Base-by-base conservation (phyloP, 2,888 invertebrate genomes). In the Automeris io region DNA sequence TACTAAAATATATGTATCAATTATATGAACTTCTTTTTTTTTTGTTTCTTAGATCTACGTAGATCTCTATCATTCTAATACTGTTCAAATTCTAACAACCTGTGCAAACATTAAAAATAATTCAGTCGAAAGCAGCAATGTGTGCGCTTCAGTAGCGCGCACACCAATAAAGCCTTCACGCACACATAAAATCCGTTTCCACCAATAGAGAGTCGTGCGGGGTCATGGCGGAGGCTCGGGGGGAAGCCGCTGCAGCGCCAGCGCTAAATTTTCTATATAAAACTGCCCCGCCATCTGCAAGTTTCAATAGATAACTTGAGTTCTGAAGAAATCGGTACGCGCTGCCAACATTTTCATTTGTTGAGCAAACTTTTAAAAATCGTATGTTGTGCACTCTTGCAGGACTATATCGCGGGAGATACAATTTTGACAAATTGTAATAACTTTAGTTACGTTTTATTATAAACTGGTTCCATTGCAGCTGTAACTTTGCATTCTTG, bases 221-320 rank as follows among this genome's bases (percentile, higher is more conserved):
- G 47, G 61, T 33, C 39, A 56, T 23, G 38, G 48, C 39, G 38
- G 52, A 47, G 47, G 63, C 35, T 51, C 40, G 57, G 51, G 58
- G 57, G 56, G 49, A 42, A 51, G 57, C 46, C 51, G 57, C 43
- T 64, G 57, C 63, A 64, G 51, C 64, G 61, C 59, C 59, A 57
- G 62, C 57, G 61, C 60, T 71, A 69, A 67, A 76, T 66, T 68
- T 72, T 60, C 71, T 77, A 69, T 79, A 86, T 86, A 86, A 77
- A 85, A 82, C 76, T 68, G 72, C 78, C 73, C 82, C 75, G 86
- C 83, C 86, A 82, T 86, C 86, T 86, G 77, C 80, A 79, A 77
- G 85, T 82, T 83, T 81, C 77, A 83, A 85, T 85, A 78, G 78
- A 77, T 77, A 86, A 86, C 85, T 81, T 74, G 81, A 73, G 65